Base-by-base conservation (phyloP, 2,797 vertebrate species). In the Tinamus major region DNA sequence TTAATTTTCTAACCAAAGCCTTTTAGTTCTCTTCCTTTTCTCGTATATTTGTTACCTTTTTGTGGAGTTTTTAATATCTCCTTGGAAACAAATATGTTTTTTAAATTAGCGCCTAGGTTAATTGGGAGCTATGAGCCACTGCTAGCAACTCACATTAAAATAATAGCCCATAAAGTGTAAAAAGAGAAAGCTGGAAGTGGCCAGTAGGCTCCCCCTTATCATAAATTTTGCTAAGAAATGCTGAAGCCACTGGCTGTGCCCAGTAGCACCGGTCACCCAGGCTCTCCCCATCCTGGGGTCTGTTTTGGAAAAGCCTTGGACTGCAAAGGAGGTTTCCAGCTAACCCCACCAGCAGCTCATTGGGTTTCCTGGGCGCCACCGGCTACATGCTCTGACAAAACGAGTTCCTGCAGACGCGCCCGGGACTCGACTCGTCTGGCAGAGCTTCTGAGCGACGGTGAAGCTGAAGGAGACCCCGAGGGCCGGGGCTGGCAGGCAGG, bases 1-100 rank as follows among this genome's bases (percentile, higher is more conserved):
- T 98, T 98, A 97, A 98, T 98, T 98, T 98, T 97, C 98, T 97
- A 97, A 98, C 98, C 94, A 87, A 79, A 88, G 94, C 87, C 89
- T 96, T 97, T 94, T 89, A 3, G 70, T 91, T 95, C 87, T 78
- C 85, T 75, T 90, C 85, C 90, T 72, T 81, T 69, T 79, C 94
- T 69, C 24, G 33, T 67, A 3, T 49, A 69, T 64, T 65, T 75
- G 69, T 84, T 92, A 56, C 88, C 48, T 67, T 46, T 68, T 51
- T 16, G 41, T 0, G 2, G 70, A 65, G 79, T 87, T 94, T 92
- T 90, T 86, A 83, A 72, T 1, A 7, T 24, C 44, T 44, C 3
- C 64, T 42, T 15, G 42, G 76, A 90, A 95, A 70, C 74, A 75
- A 93, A 86, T 62, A 18, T 35, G 5, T 67, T 59, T 39, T 51